Base-by-base conservation (phyloP, 2,888 invertebrate species). In the Campaea margaritaria region DNA sequence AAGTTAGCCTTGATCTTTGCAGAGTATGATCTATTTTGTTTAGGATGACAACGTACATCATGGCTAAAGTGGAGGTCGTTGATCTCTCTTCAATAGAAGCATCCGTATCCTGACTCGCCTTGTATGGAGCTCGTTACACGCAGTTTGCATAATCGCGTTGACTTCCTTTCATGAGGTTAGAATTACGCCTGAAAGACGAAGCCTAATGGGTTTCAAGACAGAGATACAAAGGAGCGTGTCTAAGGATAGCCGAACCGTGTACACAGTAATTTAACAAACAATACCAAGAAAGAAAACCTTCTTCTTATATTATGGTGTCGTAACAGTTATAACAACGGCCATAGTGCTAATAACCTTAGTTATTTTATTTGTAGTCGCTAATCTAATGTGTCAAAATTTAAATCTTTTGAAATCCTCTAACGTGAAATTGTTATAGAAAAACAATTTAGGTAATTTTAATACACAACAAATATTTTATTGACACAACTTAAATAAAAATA, bases 1-100 rank as follows among this genome's bases (percentile, higher is more conserved):
- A 74, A 70, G 60, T 66, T 75, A 76, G 65, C 86, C 86, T 86
- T 86, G 86, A 85, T 85, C 81, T 85, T 83, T 61, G 12, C n/a
- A 80, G 68, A 70, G 74, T 73, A 68, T 66, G 68, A 66, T 74
- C 76, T 71, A 66, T 74, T 75, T 76, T 79, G 70, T 74, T 75
- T 76, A 63, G 64, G 75, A 78, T 78, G 80, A 77, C 77, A 78
- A 70, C 69, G 70, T 72, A 68, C 65, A 68, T 58, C 73, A 62
- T 74, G 73, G 74, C 68, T 74, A 62, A 49, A 68, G 49, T 49
- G 65, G 58, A 76, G 82, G 75, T 80, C 77, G 77, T 79, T 77
- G 85, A 70, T 81, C 86, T 53, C 44, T 67, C 67, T 54, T 74
- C 72, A 67, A 70, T 72, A 69, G 68, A 16, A 69, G 71, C 63